Percentiles rank a stretch among this genome's conserved stretches.
phyloP scores from a whole-genome alignment of 1,140 invertebrate genomes.

The Orussus abietinus region DNA sequence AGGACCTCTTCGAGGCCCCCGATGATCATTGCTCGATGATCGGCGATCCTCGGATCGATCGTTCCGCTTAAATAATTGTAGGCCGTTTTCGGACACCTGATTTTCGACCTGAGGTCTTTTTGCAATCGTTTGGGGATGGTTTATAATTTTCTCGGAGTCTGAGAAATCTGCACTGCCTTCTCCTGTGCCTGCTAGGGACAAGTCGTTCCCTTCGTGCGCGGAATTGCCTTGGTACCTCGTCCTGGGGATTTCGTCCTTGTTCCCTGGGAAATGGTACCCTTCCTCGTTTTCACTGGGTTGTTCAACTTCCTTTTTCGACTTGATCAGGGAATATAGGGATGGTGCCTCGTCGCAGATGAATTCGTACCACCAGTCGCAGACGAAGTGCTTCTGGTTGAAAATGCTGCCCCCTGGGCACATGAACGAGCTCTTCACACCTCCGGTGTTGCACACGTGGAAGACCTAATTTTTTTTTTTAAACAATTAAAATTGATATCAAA shows the following conservation, averaged over 20 bases:
- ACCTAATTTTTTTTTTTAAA: conserved; percentile 46
- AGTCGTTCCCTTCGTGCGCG: conserved; percentile 13
- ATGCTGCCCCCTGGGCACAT: conserved; percentile 58
- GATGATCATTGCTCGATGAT: too few relatives aligned
- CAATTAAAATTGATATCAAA: neutral
- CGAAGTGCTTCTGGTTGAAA: conserved; percentile 58
- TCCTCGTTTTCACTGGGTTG: conserved; percentile 3
- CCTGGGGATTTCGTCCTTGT: too few relatives aligned
- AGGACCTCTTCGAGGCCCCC: too few relatives aligned
- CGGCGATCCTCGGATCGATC: too few relatives aligned
- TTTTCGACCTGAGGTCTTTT: neutral
- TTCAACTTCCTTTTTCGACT: conserved; percentile 15
- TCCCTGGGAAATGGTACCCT: conserved; percentile 5
- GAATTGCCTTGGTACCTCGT: conserved; percentile 1
- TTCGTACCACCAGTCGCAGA: conserved; percentile 61
- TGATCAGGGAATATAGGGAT: conserved; percentile 50
- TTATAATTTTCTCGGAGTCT: neutral
- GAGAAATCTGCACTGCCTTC: conserved; percentile 9
- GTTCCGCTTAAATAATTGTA: too few relatives aligned
- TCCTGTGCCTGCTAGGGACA: conserved; percentile 30
- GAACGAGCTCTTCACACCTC: conserved; percentile 54
- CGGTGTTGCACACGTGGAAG: conserved; percentile 58
- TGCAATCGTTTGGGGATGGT: neutral
- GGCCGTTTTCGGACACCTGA: neutral
- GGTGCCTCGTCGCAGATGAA: conserved; percentile 50